Conservation (phyloP, 2,797 vertebrate species). For the Fundulus diaphanus region DNA sequence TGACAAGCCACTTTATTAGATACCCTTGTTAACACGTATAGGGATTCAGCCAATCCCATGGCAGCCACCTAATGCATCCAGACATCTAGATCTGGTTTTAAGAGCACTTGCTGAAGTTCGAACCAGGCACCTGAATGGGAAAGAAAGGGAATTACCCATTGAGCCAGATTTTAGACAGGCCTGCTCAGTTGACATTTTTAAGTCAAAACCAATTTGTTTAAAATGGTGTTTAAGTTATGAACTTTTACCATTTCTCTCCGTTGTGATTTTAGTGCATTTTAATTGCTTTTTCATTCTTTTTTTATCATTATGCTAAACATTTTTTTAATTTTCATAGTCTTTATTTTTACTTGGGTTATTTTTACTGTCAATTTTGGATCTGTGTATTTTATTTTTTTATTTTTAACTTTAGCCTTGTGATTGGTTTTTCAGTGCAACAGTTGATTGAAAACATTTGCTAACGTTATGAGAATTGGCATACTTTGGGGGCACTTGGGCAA, state of each 20-base stretch:
- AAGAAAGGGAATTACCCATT: too few species aligned
- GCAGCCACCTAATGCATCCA: background rate
- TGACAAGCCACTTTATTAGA: background rate
- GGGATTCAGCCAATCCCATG: background rate
- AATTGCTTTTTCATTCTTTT: background rate
- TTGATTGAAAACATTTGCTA: background rate
- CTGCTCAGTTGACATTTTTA: background rate
- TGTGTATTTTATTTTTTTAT: background rate
- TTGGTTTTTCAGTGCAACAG: background rate
- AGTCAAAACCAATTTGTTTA: background rate
- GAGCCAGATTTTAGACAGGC: background rate
- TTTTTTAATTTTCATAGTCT: too few species aligned
- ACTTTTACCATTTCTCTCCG: background rate
- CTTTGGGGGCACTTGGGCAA: background rate
- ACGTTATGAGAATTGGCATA: background rate
- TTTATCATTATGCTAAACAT: too few species aligned
- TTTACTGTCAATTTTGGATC: too few species aligned
- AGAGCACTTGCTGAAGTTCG: too few species aligned
- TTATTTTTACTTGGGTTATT: too few species aligned
- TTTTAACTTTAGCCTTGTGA: background rate
- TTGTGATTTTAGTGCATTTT: background rate
- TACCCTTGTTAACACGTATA: background rate
- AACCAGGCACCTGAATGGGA: too few species aligned
- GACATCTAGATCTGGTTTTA: background rate
- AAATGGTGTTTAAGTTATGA: background rate